Percentiles rank a stretch among this genome's conserved stretches.
Evolutionary conservation across 2,113 vertebrate species (phyloP).

Genomic region (Arvicanthis niloticus): DNA sequence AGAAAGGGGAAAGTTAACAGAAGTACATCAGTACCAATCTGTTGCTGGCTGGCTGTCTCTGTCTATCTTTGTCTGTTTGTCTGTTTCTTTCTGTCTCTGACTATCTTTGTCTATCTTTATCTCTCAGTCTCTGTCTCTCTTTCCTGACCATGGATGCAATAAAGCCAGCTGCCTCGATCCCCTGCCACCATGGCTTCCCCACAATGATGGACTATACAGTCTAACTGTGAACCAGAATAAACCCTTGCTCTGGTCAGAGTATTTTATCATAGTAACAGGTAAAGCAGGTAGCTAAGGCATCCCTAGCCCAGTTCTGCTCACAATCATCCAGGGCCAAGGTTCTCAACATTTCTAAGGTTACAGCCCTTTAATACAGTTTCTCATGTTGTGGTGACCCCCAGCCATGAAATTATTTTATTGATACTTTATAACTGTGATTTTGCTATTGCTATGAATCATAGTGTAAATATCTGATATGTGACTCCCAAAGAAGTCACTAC

Average conservation of each 20-base stretch:
- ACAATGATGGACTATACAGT: not conserved
- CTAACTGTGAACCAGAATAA: no score
- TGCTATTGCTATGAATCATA: not conserved
- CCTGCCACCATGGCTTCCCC: not conserved
- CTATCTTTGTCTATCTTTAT: no score
- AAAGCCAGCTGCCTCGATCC: not conserved
- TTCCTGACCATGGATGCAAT: not conserved
- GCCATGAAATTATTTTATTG: not conserved
- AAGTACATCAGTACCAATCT: no score
- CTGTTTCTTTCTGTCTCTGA: no score
- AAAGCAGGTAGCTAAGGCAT: not conserved
- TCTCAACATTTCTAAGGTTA: not conserved
- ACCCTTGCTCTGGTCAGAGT: not conserved
- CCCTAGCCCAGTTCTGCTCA: not conserved
- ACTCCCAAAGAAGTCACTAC: not conserved
- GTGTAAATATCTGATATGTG: not conserved
- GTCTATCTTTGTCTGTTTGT: no score
- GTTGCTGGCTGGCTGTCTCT: no score
- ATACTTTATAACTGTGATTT: not conserved
- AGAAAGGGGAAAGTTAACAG: not conserved
- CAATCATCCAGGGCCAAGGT: not conserved
- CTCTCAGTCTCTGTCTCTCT: no score
- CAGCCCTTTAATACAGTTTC: not conserved
- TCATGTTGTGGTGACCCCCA: not conserved
- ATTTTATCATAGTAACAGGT: not conserved